Evolutionary conservation across 2,888 invertebrate species (phyloP).

Genomic region (Xanthorhoe designata): DNA sequence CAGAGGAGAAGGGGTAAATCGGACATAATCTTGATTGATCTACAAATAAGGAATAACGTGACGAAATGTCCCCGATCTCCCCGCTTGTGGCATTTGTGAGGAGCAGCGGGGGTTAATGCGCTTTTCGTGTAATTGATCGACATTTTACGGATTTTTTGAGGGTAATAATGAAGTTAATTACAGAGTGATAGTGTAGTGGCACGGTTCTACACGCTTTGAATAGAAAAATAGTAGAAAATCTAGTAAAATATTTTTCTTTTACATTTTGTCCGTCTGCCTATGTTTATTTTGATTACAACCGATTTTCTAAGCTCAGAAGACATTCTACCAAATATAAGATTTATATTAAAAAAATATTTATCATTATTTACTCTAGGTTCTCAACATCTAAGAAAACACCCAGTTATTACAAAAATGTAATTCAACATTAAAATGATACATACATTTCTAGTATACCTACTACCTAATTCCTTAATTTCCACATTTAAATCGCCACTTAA

Average conservation of each 20-base stretch:
- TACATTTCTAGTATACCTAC: neutral
- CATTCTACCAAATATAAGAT: no score
- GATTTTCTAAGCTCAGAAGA: no score
- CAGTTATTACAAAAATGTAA: neutral
- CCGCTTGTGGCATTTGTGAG: conserved; percentile 36
- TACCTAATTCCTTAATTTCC: neutral
- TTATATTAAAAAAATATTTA: no score
- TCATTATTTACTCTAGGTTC: no score
- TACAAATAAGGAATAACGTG: conserved; percentile 71
- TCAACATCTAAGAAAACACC: no score
- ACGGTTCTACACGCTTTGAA: conserved; percentile 7
- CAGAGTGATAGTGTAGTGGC: conserved; percentile 3
- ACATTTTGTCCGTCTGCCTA: no score
- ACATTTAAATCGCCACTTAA: conserved; percentile 24
- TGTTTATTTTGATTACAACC: no score
- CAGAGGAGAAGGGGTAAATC: conserved; percentile 71
- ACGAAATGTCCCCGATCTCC: conserved; percentile 42
- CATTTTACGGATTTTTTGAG: conserved; percentile 27
- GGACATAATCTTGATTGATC: conserved; percentile 84
- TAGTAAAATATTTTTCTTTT: no score
- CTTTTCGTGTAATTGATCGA: conserved; percentile 40
- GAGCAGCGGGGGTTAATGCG: conserved; percentile 39
- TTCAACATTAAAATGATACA: neutral
- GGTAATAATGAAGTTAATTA: conserved; percentile 21
- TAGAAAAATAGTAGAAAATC: neutral